Base-by-base conservation (phyloP, 2,888 invertebrate species). In the Syrista parreyssii region DNA sequence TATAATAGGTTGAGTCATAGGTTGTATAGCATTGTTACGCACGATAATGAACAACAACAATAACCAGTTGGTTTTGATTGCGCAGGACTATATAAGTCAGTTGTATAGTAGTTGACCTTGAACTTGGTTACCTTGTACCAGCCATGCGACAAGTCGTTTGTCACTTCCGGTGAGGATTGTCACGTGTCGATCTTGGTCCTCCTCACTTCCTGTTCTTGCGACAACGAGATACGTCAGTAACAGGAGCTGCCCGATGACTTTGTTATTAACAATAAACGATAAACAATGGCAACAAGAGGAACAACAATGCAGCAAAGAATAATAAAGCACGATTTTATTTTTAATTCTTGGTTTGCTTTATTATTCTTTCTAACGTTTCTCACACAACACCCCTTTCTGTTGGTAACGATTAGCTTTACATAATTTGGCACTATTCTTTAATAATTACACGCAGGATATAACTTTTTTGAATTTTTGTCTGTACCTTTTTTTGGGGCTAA, bases 71-170 rank as follows among this genome's bases (percentile, higher is more conserved):
- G 6, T 55, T 55, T 23, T 55, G 9, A 55, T 55, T 23, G 55
- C 23, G 55, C 23, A 23, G 23, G 23, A 23, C 55, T 55, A 23
- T 55, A 9, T 55, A 55, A 55, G 55, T 9, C 6, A 55, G 55
- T 55, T 23, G 55, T 33, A 32, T 33, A 33, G 31, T 71, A 71
- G 31, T 74, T 74, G 74, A 74, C 74, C 74, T 74, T 74, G 74
- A 74, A 32, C 74, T 74, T 74, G 34, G 35, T 84, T 76, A 85
- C 85, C 84, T 84, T 80, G 81, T 40, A 68, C 74, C 74, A 80
- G 84, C 84, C 84, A 83, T 85, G 82, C 84, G 83, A 82, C 73
- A 78, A 78, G 72, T 80, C 76, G 76, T 81, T 81, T 79, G 76
- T 79, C 77, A 79, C 78, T 76, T 78, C 76, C 72, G 74, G 77